A percentile compares a stretch with the other conserved stretches of the same genome.
These are phyloP conservation scores for Hyperoplus lanceolatus DNA, from an alignment of 2,797 vertebrate genomes.

Conservation along the genomic window DNA sequence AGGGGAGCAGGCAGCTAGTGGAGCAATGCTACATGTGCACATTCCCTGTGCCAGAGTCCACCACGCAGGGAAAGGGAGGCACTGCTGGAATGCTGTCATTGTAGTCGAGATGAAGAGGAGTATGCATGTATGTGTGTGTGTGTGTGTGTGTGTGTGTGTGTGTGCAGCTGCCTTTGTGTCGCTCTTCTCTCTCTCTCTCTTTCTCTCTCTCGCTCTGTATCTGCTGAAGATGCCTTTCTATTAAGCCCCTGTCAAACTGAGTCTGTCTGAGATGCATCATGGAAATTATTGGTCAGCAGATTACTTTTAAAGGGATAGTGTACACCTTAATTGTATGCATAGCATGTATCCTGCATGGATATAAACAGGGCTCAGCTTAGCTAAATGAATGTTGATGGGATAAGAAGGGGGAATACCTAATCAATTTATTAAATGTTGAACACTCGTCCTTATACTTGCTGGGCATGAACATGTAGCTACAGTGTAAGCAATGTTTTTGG, in stretches of 20 bases:
- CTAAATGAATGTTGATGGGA: background rate
- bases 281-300: background rate
- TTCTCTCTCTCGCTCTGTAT: conserved; percentile 12
- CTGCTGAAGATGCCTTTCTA: conserved; percentile 30
- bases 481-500: background rate
- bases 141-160: conserved; percentile 22
- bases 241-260: conserved; percentile 8
- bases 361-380: conserved; percentile 2
- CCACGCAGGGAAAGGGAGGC: conserved; percentile 43
- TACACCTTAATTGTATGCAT: conserved; percentile 22
- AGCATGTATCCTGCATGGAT: background rate
- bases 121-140: conserved; percentile 25
- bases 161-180: conserved; percentile 28
- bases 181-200: conserved; percentile 21
- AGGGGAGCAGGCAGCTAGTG: conserved; percentile 26
- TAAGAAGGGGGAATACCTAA: background rate
- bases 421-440: background rate
- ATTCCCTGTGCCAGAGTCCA: conserved; percentile 58
- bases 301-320: conserved; percentile 56
- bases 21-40: conserved; percentile 61
- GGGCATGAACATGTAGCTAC: background rate
- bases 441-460: background rate
- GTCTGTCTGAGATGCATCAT: conserved; percentile 13
- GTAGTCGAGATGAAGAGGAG: conserved; percentile 21
- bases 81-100: conserved; percentile 64